A percentile compares a stretch with the other conserved stretches of the same genome.
phyloP scores from a whole-genome alignment of 1,140 invertebrate genomes.

The Saccostrea glomerata region DNA sequence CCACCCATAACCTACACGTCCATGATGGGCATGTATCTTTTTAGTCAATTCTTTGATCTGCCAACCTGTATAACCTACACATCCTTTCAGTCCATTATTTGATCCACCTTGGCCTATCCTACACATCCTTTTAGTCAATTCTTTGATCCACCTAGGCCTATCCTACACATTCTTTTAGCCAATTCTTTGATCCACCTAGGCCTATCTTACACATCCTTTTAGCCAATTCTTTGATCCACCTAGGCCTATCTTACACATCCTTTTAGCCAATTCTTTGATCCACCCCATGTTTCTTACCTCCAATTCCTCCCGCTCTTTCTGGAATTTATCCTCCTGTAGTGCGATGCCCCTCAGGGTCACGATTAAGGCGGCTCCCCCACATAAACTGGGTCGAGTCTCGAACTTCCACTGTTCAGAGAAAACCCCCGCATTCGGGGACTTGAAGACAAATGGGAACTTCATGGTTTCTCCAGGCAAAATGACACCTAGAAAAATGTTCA shows the following conservation, averaged over 20 bases:
- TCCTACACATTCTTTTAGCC: no score
- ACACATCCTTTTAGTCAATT: no score
- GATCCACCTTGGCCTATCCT: no score
- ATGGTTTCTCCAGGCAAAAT: conserved; percentile 78
- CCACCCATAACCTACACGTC: no score
- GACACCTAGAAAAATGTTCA: conserved; percentile 68
- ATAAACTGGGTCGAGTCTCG: conserved; percentile 75
- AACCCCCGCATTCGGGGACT: conserved; percentile 77
- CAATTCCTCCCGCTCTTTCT: conserved; percentile 70
- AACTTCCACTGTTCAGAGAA: conserved; percentile 79
- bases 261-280: background rate
- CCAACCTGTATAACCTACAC: no score
- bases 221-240: background rate
- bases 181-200: no score
- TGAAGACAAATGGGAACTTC: conserved; percentile 78
- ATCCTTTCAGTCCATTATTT: no score
- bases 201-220: background rate
- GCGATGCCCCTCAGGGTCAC: conserved; percentile 77
- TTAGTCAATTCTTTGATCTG: no score
- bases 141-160: no score
- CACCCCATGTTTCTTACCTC: conserved; percentile 69
- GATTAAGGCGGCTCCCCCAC: conserved; percentile 74
- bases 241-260: background rate
- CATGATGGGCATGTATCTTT: no score
- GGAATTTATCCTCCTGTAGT: conserved; percentile 75